A percentile compares a stretch with the other conserved stretches of the same genome.
These are phyloP conservation scores for Yasuhikotakia modesta DNA, from an alignment of 2,797 vertebrate genomes.

Conservation along the genomic window DNA sequence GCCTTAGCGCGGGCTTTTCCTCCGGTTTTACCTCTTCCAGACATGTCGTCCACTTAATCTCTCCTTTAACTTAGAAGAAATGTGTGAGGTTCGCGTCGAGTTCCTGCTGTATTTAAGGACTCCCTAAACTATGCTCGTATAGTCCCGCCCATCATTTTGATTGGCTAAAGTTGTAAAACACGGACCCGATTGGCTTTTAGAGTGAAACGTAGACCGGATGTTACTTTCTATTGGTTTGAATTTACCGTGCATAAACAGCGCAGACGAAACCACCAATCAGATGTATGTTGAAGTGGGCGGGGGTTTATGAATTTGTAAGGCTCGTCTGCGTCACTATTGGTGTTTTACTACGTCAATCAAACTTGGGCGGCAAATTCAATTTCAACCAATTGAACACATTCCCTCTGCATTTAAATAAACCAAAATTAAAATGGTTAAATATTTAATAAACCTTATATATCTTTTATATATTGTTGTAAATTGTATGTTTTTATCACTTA, in stretches of 20 bases:
- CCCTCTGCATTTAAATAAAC: constrained; percentile 70
- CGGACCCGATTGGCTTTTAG: constrained; percentile 58
- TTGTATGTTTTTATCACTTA: neutral
- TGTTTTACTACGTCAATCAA: constrained; percentile 29
- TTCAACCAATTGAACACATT: constrained; percentile 69
- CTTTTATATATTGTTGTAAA: too few relatives aligned
- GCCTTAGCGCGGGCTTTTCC: constrained; percentile 87
- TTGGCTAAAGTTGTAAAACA: constrained; percentile 38
- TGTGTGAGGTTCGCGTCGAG: fast-evolving
- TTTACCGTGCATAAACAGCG: constrained; percentile 45
- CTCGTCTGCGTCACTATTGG: constrained; percentile 8
- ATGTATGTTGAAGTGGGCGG: fast-evolving
- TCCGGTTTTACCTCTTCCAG: constrained; percentile 87
- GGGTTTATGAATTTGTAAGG: constrained; percentile 49
- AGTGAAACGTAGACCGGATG: constrained; percentile 27
- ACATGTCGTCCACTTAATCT: constrained; percentile 72
- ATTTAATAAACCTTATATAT: neutral
- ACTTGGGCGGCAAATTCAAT: constrained; percentile 46
- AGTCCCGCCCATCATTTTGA: constrained; percentile 50
- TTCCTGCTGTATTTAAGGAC: constrained; percentile 53
- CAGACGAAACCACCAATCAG: constrained; percentile 62
- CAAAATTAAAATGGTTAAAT: neutral
- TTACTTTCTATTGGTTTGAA: constrained; percentile 47
- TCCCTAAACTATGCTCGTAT: neutral
- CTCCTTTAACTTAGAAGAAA: neutral